Evolutionary conservation across 2,888 invertebrate genomes (phyloP).

Genomic region (Xylota sylvarum): DNA sequence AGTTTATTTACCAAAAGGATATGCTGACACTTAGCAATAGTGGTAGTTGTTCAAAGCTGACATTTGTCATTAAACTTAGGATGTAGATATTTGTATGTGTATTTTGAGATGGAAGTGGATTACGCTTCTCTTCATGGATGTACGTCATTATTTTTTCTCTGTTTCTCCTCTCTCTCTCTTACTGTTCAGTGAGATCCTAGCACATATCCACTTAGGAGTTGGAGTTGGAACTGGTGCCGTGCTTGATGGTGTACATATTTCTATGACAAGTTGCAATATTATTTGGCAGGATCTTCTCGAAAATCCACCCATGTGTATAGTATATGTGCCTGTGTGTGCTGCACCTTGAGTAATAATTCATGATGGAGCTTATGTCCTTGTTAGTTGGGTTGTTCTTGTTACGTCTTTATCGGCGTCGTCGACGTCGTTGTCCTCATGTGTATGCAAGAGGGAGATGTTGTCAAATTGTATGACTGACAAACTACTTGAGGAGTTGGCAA

Average conservation of each 20-base stretch:
- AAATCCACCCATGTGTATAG: constrained; percentile 35
- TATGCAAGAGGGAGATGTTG: constrained; percentile 47
- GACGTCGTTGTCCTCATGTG: background rate
- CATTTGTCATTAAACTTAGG: constrained; percentile 73
- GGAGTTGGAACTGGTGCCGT: constrained; percentile 16
- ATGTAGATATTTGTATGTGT: constrained; percentile 14
- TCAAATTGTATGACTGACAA: constrained; percentile 72
- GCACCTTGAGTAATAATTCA: constrained; percentile 71
- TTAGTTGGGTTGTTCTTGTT: constrained; percentile 50
- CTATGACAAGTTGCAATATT: constrained; percentile 72
- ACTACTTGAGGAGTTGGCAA: constrained; percentile 71
- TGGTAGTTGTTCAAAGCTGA: constrained; percentile 71
- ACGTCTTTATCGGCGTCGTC: constrained; percentile 16
- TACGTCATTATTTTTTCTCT: constrained; percentile 64
- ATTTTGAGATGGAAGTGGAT: constrained; percentile 41
- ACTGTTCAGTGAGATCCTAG: background rate
- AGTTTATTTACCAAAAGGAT: constrained; percentile 71
- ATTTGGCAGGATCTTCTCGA: constrained; percentile 70
- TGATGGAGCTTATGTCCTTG: constrained; percentile 62
- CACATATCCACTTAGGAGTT: constrained; percentile 22
- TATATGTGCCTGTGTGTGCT: constrained; percentile 22
- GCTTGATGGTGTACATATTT: constrained; percentile 56
- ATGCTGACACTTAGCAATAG: constrained; percentile 72
- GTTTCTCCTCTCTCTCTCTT: background rate
- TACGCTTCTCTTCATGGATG: constrained; percentile 45